Conservation (phyloP, 2,113 vertebrate species). For the Psephotus haematonotus region DNA sequence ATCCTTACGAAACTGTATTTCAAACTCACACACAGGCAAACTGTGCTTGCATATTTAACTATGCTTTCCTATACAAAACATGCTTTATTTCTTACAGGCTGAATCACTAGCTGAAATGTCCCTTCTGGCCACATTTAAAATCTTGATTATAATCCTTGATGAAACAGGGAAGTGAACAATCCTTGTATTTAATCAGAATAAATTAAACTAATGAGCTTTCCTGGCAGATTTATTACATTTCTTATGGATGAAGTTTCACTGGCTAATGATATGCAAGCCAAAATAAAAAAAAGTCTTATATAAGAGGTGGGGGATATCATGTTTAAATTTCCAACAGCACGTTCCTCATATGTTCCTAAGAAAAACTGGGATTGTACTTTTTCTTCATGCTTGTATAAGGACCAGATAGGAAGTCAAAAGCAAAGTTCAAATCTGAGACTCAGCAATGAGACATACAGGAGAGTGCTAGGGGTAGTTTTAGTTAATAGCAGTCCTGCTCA, state of each 20-base stretch:
- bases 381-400: neutral
- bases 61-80: neutral
- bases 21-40: neutral
- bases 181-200: conserved; percentile 54
- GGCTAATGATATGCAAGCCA: neutral
- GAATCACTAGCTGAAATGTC: conserved; percentile 23
- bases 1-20: neutral
- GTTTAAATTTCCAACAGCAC: neutral
- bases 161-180: conserved; percentile 28
- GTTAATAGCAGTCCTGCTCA: neutral
- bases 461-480: neutral
- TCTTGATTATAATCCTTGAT: conserved; percentile 39
- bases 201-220: conserved; percentile 50
- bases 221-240: conserved; percentile 29
- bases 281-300: neutral
- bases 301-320: neutral
- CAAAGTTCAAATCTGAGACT: neutral
- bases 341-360: neutral
- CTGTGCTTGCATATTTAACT: conserved; percentile 7
- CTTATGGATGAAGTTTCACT: neutral
- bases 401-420: neutral
- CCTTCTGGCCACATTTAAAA: conserved; percentile 41
- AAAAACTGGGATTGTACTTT: neutral
- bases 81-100: neutral
- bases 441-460: neutral